Conservation (phyloP, 37 sponge, comb jelly and placozoan genomes). For the Theonella swinhoei region DNA sequence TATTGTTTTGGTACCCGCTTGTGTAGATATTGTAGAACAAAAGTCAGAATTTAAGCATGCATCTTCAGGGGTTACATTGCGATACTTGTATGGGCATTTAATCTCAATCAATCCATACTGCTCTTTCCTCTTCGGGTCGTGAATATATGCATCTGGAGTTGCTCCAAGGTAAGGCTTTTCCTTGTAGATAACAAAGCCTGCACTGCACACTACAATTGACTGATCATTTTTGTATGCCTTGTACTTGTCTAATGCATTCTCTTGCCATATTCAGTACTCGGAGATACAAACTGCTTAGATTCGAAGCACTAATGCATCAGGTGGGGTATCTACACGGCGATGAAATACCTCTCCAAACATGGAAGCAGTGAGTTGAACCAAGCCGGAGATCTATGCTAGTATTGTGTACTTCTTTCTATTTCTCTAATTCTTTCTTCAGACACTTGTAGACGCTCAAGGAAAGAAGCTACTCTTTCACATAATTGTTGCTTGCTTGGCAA, state of each 20-base stretch:
- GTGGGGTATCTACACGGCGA: conserved; percentile 13
- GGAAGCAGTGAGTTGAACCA: conserved; percentile 44
- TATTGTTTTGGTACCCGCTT: neutral
- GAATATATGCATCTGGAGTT: conserved; percentile 46
- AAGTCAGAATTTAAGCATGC: conserved; percentile 1
- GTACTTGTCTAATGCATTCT: neutral
- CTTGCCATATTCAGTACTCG: conserved; percentile 6
- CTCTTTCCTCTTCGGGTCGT: conserved; percentile 12
- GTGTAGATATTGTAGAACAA: neutral
- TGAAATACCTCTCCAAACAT: conserved; percentile 34
- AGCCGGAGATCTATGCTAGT: conserved; percentile 23
- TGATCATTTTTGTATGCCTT: neutral
- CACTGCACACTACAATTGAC: conserved; percentile 8
- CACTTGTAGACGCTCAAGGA: conserved; percentile 20
- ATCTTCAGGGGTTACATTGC: conserved; percentile 10
- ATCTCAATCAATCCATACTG: conserved; percentile 32
- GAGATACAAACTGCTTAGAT: conserved; percentile 21
- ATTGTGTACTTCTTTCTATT: conserved; percentile 19
- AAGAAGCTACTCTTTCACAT: neutral
- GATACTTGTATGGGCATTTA: conserved; percentile 38
- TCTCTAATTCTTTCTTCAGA: neutral
- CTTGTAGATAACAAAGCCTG: conserved; percentile 32
- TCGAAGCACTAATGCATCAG: conserved; percentile 24
- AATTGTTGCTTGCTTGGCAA: conserved; percentile 6
- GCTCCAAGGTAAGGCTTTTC: conserved; percentile 42